Conservation (phyloP, 2,113 vertebrate species). For the Zosterops lateralis region DNA sequence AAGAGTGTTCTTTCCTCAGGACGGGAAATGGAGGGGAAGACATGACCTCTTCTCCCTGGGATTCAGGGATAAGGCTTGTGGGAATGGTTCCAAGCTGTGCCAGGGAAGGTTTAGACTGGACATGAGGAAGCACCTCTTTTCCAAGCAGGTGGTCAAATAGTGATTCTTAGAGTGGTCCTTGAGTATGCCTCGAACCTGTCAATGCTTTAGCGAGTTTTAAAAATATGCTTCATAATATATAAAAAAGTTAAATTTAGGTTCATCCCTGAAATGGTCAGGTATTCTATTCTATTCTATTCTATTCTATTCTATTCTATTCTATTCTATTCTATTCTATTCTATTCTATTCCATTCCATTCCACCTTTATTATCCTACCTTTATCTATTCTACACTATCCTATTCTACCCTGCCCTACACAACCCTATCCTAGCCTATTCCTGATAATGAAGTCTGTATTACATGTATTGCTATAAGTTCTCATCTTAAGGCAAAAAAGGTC, state of each 20-base stretch:
- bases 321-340: no score
- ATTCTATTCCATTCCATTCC: accelerated
- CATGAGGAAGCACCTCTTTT: not conserved
- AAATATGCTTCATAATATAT: not conserved
- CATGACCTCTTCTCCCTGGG: not conserved
- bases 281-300: not conserved
- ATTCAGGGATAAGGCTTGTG: not conserved
- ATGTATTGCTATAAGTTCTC: not conserved
- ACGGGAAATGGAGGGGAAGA: not conserved
- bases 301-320: not conserved
- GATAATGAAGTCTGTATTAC: not conserved
- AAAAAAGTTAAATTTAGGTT: not conserved
- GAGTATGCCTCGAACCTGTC: not conserved
- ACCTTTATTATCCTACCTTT: not conserved
- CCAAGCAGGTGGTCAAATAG: not conserved
- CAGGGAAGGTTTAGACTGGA: not conserved
- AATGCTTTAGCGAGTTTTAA: not conserved
- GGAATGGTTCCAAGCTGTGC: not conserved
- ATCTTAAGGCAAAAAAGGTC: not conserved
- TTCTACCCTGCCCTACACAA: not conserved
- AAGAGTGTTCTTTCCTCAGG: not conserved
- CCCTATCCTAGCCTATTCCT: not conserved
- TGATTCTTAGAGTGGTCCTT: not conserved
- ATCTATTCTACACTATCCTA: not conserved
- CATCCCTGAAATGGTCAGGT: not conserved